Conservation (phyloP, 2,888 invertebrate genomes). For the Parelbella ahira region DNA sequence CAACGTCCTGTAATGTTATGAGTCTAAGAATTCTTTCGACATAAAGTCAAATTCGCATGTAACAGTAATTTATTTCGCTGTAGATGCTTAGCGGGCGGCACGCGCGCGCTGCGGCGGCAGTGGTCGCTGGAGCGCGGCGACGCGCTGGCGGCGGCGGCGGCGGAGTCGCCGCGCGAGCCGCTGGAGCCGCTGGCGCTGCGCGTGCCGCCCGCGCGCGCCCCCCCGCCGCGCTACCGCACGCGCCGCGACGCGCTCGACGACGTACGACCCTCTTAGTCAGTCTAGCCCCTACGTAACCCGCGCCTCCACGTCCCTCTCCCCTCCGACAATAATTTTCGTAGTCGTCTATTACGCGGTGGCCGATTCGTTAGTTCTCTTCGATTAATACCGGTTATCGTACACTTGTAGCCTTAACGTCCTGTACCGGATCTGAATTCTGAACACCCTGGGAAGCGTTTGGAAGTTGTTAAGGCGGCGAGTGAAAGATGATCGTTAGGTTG, state of each 20-base stretch:
- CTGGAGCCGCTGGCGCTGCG: slow-evolving; percentile 34
- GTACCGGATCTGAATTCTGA: too few species aligned
- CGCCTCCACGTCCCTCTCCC: slow-evolving; percentile 23
- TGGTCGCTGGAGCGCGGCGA: slow-evolving; percentile 70
- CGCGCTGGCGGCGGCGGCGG: slow-evolving; percentile 51
- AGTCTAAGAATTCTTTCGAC: too few species aligned
- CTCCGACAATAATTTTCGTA: slow-evolving; percentile 67
- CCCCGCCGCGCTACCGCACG: slow-evolving; percentile 47
- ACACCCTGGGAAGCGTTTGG: too few species aligned
- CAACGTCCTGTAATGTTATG: too few species aligned
- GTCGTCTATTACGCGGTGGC: slow-evolving; percentile 31
- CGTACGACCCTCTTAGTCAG: slow-evolving; percentile 28
- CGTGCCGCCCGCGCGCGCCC: slow-evolving; percentile 30
- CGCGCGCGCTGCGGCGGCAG: slow-evolving; percentile 55
- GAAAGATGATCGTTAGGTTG: slow-evolving; percentile 30
- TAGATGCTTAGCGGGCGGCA: slow-evolving; percentile 38
- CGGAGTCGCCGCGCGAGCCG: slow-evolving; percentile 33
- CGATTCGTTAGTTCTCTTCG: slow-evolving; percentile 25
- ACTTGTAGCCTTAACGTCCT: too few species aligned
- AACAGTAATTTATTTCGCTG: too few species aligned
- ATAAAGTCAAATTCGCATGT: too few species aligned
- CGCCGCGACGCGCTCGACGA: slow-evolving; percentile 33
- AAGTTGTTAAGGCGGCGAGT: too few species aligned
- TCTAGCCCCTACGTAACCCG: too few species aligned
- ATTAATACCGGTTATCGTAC: too few species aligned